A percentile compares a stretch with the other conserved stretches of the same genome.
Evolutionary conservation across 2,113 vertebrate genomes (phyloP).

Genomic region (Excalfactoria chinensis): DNA sequence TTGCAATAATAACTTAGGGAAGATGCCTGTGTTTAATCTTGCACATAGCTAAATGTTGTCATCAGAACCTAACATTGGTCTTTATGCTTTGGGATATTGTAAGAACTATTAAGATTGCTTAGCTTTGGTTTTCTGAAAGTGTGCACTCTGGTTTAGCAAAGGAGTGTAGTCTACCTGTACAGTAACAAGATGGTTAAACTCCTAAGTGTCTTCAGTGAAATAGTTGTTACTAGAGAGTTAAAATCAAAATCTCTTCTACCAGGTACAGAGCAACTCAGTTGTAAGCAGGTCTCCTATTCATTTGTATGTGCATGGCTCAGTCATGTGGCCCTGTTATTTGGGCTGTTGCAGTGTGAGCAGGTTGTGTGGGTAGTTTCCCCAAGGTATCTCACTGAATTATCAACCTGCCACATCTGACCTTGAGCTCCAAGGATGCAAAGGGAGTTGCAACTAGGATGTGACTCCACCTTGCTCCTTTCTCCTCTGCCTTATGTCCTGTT

Average conservation of each 20-base stretch:
- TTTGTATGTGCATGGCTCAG: accelerated
- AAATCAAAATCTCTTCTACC: background rate
- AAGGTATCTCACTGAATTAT: background rate
- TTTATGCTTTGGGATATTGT: background rate
- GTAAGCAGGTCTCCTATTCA: background rate
- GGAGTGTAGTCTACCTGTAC: background rate
- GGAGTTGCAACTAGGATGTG: background rate
- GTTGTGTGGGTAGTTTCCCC: background rate
- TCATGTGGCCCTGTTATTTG: accelerated
- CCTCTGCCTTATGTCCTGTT: background rate
- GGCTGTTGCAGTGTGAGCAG: background rate
- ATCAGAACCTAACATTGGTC: background rate
- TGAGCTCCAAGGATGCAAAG: background rate
- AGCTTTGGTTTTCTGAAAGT: background rate
- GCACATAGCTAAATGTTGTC: background rate
- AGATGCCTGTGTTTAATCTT: background rate
- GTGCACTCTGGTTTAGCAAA: background rate
- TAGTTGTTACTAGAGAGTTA: background rate
- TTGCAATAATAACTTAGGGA: background rate
- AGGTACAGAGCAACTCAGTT: background rate
- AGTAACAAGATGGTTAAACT: background rate
- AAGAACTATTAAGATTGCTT: background rate
- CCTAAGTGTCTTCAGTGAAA: background rate
- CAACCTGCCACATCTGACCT: background rate
- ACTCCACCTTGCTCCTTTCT: background rate